Conservation (phyloP, 2,113 vertebrate genomes). For the Cercopithecus mona region DNA sequence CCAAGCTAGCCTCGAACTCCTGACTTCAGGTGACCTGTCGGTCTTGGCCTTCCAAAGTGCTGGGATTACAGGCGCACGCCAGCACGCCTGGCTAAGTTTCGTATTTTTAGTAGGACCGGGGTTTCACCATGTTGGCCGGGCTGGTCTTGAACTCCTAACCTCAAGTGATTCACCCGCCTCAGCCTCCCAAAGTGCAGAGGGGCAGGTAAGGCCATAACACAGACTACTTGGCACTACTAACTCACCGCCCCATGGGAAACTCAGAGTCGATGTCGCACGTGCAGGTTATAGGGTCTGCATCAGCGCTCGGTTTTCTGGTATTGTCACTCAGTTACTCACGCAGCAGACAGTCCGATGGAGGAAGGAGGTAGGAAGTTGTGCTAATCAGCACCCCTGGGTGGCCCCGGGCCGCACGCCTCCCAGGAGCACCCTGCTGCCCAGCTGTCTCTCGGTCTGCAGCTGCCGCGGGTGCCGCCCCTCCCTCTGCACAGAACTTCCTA, state of each 20-base stretch:
- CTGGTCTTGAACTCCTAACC: no score
- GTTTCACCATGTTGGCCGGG: no score
- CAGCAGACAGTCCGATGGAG: background rate
- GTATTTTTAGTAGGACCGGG: no score
- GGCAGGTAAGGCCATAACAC: background rate
- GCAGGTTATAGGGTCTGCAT: accelerated
- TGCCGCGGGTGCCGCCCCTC: accelerated
- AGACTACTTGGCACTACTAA: accelerated
- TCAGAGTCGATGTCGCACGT: accelerated
- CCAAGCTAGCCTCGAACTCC: no score
- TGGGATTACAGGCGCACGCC: no score
- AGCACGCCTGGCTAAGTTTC: no score
- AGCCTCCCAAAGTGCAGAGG: no score
- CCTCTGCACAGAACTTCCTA: background rate
- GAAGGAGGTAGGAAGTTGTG: background rate
- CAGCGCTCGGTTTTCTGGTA: background rate
- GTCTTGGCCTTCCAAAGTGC: no score
- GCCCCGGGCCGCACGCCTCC: background rate
- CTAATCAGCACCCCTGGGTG: accelerated
- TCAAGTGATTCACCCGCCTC: no score
- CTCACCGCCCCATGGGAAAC: no score
- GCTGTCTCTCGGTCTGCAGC: background rate
- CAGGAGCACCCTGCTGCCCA: background rate
- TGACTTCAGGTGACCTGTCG: no score
- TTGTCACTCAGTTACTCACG: background rate